Evolutionary conservation across 2,888 invertebrate species (phyloP).

Genomic region (Andrena bucephala): DNA sequence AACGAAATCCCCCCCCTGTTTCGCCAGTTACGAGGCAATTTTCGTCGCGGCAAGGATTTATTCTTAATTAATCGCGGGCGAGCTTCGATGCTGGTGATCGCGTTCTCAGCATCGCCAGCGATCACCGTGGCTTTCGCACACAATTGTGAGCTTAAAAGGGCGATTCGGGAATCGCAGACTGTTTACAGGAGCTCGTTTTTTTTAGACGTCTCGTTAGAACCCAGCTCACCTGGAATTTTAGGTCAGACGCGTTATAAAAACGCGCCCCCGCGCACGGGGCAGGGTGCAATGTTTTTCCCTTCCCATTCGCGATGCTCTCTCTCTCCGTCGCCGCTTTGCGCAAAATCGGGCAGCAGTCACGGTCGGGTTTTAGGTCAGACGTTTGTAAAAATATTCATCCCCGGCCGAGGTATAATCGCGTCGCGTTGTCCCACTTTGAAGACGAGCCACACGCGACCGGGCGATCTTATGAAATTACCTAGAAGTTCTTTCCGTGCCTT

Average conservation of each 20-base stretch:
- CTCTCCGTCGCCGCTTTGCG: slow-evolving; percentile 32
- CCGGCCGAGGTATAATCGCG: slow-evolving; percentile 40
- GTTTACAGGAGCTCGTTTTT: slow-evolving; percentile 7
- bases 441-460: slow-evolving; percentile 26
- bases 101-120: background rate
- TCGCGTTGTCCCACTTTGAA: slow-evolving; percentile 56
- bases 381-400: slow-evolving; percentile 59
- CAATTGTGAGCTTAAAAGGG: background rate
- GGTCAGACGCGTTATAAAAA: slow-evolving; percentile 51
- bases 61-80: slow-evolving; percentile 24
- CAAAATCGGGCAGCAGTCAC: slow-evolving; percentile 62
- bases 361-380: slow-evolving; percentile 65
- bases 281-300: slow-evolving; percentile 1
- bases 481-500: slow-evolving; percentile 12
- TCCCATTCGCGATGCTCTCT: slow-evolving; percentile 8
- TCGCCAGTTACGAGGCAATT: slow-evolving; percentile 11
- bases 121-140: background rate
- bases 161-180: slow-evolving; percentile 5
- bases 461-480: slow-evolving; percentile 25
- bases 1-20: slow-evolving; percentile 24
- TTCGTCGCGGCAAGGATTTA: slow-evolving; percentile 13
- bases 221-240: slow-evolving; percentile 40
- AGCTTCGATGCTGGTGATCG: background rate
- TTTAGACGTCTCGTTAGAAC: slow-evolving; percentile 9
- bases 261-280: background rate